phyloP scores from a whole-genome alignment of 2,888 invertebrate genomes.

The Lasioglossum oenotherae region DNA sequence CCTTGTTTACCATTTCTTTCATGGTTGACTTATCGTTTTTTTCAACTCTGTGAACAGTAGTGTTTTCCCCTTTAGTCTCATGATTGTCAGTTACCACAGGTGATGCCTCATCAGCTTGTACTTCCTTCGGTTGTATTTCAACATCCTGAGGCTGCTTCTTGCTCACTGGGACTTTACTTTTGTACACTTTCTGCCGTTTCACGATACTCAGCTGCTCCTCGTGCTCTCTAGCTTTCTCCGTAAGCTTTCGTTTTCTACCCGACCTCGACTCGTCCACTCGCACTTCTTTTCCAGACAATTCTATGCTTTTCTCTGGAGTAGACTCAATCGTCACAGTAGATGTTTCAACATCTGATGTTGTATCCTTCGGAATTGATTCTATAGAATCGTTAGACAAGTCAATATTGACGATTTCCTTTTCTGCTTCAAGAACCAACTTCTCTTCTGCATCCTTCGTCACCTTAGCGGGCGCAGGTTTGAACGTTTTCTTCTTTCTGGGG shows the following conservation, averaged over 20 bases:
- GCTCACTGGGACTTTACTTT: slow-evolving; percentile 54
- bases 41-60: slow-evolving; percentile 6
- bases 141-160: slow-evolving; percentile 54
- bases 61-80: slow-evolving; percentile 8
- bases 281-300: slow-evolving; percentile 40
- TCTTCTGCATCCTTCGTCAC: slow-evolving; percentile 37
- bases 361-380: slow-evolving; percentile 18
- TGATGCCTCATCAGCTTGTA: slow-evolving; percentile 8
- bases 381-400: slow-evolving; percentile 49
- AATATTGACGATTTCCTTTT: slow-evolving; percentile 43
- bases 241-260: slow-evolving; percentile 81
- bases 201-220: slow-evolving; percentile 76
- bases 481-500: slow-evolving; percentile 58
- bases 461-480: slow-evolving; percentile 55
- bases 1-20: slow-evolving; percentile 45
- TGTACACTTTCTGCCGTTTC: slow-evolving; percentile 80
- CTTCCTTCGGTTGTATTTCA: not conserved
- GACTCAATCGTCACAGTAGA: slow-evolving; percentile 1
- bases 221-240: slow-evolving; percentile 81
- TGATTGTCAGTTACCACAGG: slow-evolving; percentile 26
- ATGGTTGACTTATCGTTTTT: slow-evolving; percentile 17
- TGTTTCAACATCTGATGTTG: not conserved
- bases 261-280: slow-evolving; percentile 79
- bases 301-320: slow-evolving; percentile 51
- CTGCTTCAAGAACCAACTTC: not conserved